Evolutionary conservation across 2,113 vertebrate species (phyloP).

Genomic region (Pyxicephalus adspersus): DNA sequence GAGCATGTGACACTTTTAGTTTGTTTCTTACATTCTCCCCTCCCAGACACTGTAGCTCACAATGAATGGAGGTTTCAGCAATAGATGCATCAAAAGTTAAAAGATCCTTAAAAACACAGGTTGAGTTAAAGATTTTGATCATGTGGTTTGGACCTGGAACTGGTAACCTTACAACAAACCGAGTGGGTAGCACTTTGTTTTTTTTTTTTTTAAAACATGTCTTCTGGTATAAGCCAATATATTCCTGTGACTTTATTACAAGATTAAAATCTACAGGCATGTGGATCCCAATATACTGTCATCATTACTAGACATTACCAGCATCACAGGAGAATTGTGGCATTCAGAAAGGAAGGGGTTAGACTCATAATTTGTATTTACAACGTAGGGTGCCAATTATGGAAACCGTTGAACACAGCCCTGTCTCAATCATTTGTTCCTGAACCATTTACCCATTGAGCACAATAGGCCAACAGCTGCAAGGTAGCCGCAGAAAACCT

Average conservation of each 20-base stretch:
- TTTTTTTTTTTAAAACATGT: too few relatives aligned
- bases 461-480: constrained; percentile 55
- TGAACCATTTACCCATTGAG: constrained; percentile 16
- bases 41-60: too few relatives aligned
- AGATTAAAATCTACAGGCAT: constrained; percentile 16
- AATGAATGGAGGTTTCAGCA: too few relatives aligned
- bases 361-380: constrained; percentile 37
- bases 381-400: constrained; percentile 49
- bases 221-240: not conserved
- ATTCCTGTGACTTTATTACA: not conserved
- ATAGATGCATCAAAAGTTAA: too few relatives aligned
- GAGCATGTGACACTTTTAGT: too few relatives aligned
- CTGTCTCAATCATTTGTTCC: constrained; percentile 27
- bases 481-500: constrained; percentile 36
- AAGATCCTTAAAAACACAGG: too few relatives aligned
- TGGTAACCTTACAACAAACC: too few relatives aligned
- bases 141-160: too few relatives aligned
- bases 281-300: not conserved
- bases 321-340: constrained; percentile 8
- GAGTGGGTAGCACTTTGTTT: too few relatives aligned
- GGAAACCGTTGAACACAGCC: constrained; percentile 27
- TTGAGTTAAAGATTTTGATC: too few relatives aligned
- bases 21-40: too few relatives aligned
- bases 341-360: constrained; percentile 31
- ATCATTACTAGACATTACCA: constrained; percentile 2